A percentile compares a stretch with the other conserved stretches of the same genome.
These are phyloP conservation scores for Indicator indicator DNA, from an alignment of 2,113 vertebrate species.

Conservation along the genomic window DNA sequence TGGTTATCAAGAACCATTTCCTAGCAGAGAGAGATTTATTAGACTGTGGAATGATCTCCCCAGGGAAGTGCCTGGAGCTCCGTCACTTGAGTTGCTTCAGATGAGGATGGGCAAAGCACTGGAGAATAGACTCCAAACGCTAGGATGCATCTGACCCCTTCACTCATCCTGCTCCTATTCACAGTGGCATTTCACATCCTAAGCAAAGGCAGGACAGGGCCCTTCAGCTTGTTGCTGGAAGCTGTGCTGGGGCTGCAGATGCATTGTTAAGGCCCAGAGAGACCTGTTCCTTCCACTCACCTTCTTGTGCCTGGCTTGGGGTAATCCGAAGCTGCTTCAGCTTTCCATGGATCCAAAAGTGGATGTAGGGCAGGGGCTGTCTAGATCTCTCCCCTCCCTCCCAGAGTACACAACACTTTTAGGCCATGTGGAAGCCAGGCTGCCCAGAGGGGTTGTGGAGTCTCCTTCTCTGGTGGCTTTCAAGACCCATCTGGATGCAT, in stretches of 20 bases:
- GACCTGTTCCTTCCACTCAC: background rate
- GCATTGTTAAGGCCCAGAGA: background rate
- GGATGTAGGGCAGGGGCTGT: background rate
- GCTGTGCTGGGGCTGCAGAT: background rate
- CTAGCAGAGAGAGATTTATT: slow-evolving; percentile 48
- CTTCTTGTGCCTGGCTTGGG: background rate
- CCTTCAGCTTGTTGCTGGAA: background rate
- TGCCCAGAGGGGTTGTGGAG: background rate
- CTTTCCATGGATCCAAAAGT: background rate
- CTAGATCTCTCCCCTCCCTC: background rate
- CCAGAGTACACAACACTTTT: background rate
- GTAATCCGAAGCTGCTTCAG: background rate
- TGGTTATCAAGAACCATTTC: slow-evolving; percentile 52
- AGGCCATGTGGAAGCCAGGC: background rate
- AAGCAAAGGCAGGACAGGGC: background rate
- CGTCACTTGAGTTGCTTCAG: background rate
- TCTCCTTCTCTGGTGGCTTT: too few relatives aligned
- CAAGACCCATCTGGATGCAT: too few relatives aligned
- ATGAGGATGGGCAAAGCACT: slow-evolving; percentile 16
- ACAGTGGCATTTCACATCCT: background rate
- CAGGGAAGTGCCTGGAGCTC: slow-evolving; percentile 46
- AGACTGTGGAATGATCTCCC: slow-evolving; percentile 50
- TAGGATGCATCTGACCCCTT: background rate
- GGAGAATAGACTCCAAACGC: background rate
- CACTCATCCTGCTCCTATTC: background rate